phyloP scores from a whole-genome alignment of 2,113 vertebrate genomes.

The Clarias batrachus region DNA sequence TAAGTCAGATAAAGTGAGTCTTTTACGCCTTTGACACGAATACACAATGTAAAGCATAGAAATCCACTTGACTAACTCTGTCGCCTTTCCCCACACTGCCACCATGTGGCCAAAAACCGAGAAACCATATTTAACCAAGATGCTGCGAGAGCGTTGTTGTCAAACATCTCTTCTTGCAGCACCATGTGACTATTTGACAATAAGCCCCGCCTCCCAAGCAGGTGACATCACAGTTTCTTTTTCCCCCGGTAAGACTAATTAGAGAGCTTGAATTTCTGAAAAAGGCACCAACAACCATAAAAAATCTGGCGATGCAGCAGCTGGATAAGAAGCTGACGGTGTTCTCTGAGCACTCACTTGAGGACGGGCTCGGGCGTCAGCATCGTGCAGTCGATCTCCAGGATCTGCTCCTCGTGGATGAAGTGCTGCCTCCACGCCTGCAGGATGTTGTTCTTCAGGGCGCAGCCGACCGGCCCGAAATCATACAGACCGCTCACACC shows the following conservation, averaged over 20 bases:
- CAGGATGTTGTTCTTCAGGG: conserved; percentile 96
- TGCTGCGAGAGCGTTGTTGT: too few relatives aligned
- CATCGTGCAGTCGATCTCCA: conserved; percentile 99
- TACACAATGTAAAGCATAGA: too few relatives aligned
- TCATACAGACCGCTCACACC: conserved; percentile 97
- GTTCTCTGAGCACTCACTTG: conserved; percentile 77
- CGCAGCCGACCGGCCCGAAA: conserved; percentile 95
- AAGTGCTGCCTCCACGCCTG: conserved; percentile 97
- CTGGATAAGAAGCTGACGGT: conserved; percentile 44
- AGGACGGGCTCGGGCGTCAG: conserved; percentile 92
- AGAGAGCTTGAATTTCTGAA: not conserved
- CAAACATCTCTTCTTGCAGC: not conserved
- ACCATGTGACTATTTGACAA: not conserved
- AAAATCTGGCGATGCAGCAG: not conserved
- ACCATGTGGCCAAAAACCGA: too few relatives aligned
- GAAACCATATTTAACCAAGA: too few relatives aligned
- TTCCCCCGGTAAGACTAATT: not conserved
- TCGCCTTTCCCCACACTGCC: too few relatives aligned
- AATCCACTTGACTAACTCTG: too few relatives aligned
- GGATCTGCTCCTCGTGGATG: conserved; percentile 97
- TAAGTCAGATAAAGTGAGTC: too few relatives aligned
- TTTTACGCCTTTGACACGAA: too few relatives aligned
- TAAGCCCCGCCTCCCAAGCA: not conserved
- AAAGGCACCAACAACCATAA: not conserved
- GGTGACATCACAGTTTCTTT: not conserved